Base-by-base conservation (phyloP, 1,140 invertebrate genomes). In the Zaprionus africanus region DNA sequence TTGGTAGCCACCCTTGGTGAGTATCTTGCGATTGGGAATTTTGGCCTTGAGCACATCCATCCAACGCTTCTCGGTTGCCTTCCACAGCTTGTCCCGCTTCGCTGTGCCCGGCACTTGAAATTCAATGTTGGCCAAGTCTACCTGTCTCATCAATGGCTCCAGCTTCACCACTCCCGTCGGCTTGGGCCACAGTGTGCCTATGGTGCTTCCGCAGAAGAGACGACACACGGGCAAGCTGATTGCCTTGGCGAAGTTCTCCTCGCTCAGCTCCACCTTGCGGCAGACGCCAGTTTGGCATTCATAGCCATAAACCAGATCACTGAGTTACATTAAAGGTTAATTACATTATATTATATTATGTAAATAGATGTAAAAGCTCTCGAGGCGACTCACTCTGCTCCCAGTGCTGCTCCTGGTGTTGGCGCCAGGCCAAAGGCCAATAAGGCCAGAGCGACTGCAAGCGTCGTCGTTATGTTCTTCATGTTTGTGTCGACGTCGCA, bases 111-210 rank as follows among this genome's bases (percentile, higher is more conserved):
- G 66, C 5, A 82, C 6, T 15, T 76, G 61, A 11, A 93, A 81
- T 56, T 81, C 63, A 22, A 93, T 92, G 0, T 46, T 59, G 2
- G 61, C 60, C 0, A 94, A 90, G 86, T 96, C 95, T 12, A 97
- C 85, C 70, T 95, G 94, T 0, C 94, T 93, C 34, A 96, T 92
- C 38, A 93, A 92, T 43, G 93, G 94, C 5, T 95, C 95, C 1
- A 96, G 71, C 15, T 94, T 93, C 2, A 95, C 85, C 15, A 51
- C 31, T 0, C 95, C 95, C 1, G 95, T 96, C 5, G 96, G 96
- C 76, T 93, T 94, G 1, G 96, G 96, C 96, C 96, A 97, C 2
- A 97, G 82, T 2, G 94, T 93, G 61, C 95, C 95, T 72, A 93
- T 94, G 38, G 93, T 92, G 59, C 94, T 93, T 59, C 93, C 93